Percentiles rank a stretch among this genome's conserved stretches.
Conservation (phyloP, 2,888 invertebrate species). For the Erebia palarica region DNA sequence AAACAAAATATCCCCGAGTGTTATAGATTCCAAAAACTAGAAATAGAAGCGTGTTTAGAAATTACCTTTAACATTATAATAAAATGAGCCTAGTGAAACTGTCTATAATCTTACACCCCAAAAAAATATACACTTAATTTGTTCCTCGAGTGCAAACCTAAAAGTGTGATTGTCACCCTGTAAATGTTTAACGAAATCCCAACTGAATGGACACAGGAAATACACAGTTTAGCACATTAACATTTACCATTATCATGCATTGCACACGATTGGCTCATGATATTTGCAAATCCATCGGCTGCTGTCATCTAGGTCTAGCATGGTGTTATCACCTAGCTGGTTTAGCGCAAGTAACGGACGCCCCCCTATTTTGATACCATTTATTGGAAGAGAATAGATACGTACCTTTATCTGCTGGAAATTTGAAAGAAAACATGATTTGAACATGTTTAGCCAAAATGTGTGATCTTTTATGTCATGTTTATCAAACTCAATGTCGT, state of each 20-base stretch:
- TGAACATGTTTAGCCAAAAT: too few relatives aligned
- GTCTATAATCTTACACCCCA: slow-evolving; percentile 21
- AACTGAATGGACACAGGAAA: slow-evolving; percentile 42
- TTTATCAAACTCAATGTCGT: neutral
- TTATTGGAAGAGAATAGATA: neutral
- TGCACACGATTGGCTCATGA: slow-evolving; percentile 76
- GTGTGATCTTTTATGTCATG: neutral
- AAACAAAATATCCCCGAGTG: slow-evolving; percentile 13
- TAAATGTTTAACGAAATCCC: slow-evolving; percentile 28
- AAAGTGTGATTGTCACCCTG: slow-evolving; percentile 20
- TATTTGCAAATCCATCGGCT: slow-evolving; percentile 67
- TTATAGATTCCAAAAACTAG: slow-evolving; percentile 26
- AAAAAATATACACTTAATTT: slow-evolving; percentile 19
- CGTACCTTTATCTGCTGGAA: neutral
- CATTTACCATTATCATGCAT: slow-evolving; percentile 75
- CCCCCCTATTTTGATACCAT: slow-evolving; percentile 70
- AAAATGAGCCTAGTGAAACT: slow-evolving; percentile 28
- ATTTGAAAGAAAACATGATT: too few relatives aligned
- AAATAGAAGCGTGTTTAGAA: slow-evolving; percentile 27
- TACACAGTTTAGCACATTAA: slow-evolving; percentile 72
- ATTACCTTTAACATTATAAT: slow-evolving; percentile 19
- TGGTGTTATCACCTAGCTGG: slow-evolving; percentile 78
- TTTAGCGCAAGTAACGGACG: slow-evolving; percentile 63
- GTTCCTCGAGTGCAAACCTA: slow-evolving; percentile 27
- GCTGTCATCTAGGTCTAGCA: slow-evolving; percentile 76